phyloP scores from a whole-genome alignment of 2,888 invertebrate species.

The Unio pictorum region DNA sequence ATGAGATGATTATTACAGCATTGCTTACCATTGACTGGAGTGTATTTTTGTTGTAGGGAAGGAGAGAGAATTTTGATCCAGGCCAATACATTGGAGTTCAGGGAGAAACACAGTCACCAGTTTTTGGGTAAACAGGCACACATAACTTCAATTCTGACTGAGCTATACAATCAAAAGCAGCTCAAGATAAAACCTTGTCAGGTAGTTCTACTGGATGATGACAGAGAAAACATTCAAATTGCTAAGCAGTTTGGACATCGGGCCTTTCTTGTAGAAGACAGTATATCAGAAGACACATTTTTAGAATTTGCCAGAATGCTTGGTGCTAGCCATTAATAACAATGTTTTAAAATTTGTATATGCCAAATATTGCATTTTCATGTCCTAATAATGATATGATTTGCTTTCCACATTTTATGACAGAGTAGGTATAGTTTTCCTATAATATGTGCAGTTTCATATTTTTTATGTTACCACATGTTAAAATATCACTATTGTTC shows the following conservation, averaged over 20 bases:
- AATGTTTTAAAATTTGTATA: slow-evolving; percentile 14
- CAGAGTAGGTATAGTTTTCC: too few relatives aligned
- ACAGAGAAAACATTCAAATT: slow-evolving; percentile 54
- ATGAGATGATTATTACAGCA: background rate
- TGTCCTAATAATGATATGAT: too few relatives aligned
- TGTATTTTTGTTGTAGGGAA: slow-evolving; percentile 43
- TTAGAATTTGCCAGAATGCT: slow-evolving; percentile 36
- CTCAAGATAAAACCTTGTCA: slow-evolving; percentile 54
- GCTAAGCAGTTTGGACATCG: slow-evolving; percentile 61
- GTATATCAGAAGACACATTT: slow-evolving; percentile 40
- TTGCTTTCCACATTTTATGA: too few relatives aligned
- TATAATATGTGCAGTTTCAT: too few relatives aligned
- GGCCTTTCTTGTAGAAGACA: slow-evolving; percentile 51
- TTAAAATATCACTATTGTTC: too few relatives aligned
- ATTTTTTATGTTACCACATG: too few relatives aligned
- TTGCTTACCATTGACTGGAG: background rate
- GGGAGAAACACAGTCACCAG: slow-evolving; percentile 46
- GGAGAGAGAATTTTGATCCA: slow-evolving; percentile 56
- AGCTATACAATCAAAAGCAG: slow-evolving; percentile 46
- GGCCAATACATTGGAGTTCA: slow-evolving; percentile 58
- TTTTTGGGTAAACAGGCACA: slow-evolving; percentile 62
- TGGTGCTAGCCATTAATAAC: slow-evolving; percentile 14
- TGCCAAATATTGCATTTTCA: background rate
- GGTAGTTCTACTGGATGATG: slow-evolving; percentile 63
- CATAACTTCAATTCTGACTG: slow-evolving; percentile 55